Evolutionary conservation across 2,797 vertebrate genomes (phyloP).

Genomic region (Protosalanx chinensis): DNA sequence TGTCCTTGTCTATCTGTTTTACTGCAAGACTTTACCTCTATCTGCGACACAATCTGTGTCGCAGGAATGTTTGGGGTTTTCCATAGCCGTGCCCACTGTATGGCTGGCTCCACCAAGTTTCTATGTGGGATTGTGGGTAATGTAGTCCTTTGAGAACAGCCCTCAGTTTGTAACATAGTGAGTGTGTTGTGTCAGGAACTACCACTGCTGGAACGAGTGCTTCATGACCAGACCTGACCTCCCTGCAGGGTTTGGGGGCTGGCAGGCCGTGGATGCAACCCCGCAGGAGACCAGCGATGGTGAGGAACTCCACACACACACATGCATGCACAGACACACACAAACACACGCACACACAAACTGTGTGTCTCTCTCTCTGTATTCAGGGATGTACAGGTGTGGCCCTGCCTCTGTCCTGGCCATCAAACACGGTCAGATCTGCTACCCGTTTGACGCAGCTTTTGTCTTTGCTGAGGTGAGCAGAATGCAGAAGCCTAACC

Average conservation of each 20-base stretch:
- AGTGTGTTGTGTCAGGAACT: slow-evolving; percentile 79
- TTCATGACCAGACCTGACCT: slow-evolving; percentile 95
- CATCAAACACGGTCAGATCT: slow-evolving; percentile 90
- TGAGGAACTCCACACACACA: slow-evolving; percentile 45
- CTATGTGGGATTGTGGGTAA: too few relatives aligned
- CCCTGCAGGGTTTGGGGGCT: slow-evolving; percentile 89
- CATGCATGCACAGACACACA: background rate
- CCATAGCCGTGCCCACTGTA: too few relatives aligned
- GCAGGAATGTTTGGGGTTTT: too few relatives aligned
- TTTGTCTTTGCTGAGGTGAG: slow-evolving; percentile 93
- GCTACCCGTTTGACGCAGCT: slow-evolving; percentile 87
- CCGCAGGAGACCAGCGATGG: slow-evolving; percentile 97
- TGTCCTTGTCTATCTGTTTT: too few relatives aligned
- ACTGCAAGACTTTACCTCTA: too few relatives aligned
- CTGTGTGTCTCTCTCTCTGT: background rate
- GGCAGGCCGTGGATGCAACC: slow-evolving; percentile 94
- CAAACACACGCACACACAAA: slow-evolving; percentile 1
- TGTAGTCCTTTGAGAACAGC: too few relatives aligned
- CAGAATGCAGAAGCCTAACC: background rate
- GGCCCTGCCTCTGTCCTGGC: slow-evolving; percentile 92
- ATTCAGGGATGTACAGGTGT: slow-evolving; percentile 87
- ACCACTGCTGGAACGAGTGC: slow-evolving; percentile 97
- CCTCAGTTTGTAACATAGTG: background rate
- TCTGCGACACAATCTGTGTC: too few relatives aligned
- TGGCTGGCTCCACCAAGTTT: too few relatives aligned